Base-by-base conservation (phyloP, 2,888 invertebrate genomes). In the Metopia argyrocephala region DNA sequence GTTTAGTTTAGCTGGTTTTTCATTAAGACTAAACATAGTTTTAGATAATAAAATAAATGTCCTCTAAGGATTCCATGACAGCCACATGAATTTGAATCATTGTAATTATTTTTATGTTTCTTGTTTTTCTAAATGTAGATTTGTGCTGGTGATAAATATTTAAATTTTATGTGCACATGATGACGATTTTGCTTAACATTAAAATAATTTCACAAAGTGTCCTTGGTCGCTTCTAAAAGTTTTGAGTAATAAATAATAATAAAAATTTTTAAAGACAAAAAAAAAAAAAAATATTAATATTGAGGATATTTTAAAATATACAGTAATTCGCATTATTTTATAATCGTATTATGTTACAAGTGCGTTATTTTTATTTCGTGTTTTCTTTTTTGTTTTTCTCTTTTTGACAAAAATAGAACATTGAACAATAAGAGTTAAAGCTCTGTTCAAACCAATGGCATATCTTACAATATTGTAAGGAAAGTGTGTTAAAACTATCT, bases 1-100 rank as follows among this genome's bases (percentile, higher is more conserved):
- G 76, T 76, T 73, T 31, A 76, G 71, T 71, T 76, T 50, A 73
- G 31, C 12, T 31, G 9, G 38, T 64, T 73, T 81, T 78, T 75
- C 78, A 81, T 78, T 81, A 74, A 61, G 66, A 56, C 78, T 81
- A 69, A 73, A 65, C 71, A 64, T 56, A 64, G 76, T 66, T 78
- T 68, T 66, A 78, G 78, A 78, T 81, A 81, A 81, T 78, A 81
- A 81, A 78, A 81, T 81, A 81, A 81, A 81, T 81, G 74, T 81
- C 78, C 78, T 78, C 81, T 78, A 45, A 75, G 78, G 81, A 81
- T 70, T 81, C 74, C 52, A 69, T 65, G 56, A 48, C 66, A 66
- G 21, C 68, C 9, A 76, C 31, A 65, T 66, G 66, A 61, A 78
- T 59, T 61, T 59, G 20, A 52, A 59, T 65, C 46, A 66, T 59